A percentile compares a stretch with the other conserved stretches of the same genome.
These are phyloP conservation scores for Bombus waltoni DNA, from an alignment of 1,140 invertebrate genomes.

Conservation along the genomic window DNA sequence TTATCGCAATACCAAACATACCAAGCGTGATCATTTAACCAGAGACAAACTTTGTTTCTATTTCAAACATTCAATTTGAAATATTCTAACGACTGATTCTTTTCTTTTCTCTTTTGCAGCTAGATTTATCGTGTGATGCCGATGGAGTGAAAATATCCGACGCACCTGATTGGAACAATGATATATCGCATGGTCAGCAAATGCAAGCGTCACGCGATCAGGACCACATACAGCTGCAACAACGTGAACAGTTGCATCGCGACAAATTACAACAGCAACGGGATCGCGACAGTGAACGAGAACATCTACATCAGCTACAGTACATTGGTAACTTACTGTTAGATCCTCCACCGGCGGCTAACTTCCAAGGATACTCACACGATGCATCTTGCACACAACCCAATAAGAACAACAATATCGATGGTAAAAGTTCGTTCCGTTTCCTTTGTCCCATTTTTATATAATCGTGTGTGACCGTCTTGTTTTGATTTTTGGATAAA, in stretches of 20 bases:
- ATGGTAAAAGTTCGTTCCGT: constrained; percentile 43
- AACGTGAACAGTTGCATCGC: constrained; percentile 48
- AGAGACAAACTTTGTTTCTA: too few species aligned
- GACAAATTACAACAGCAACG: constrained; percentile 47
- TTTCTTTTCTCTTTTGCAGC: constrained; percentile 35
- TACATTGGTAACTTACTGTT: constrained; percentile 73
- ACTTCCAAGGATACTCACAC: constrained; percentile 39
- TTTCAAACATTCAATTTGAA: not conserved
- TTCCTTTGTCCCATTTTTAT: not conserved
- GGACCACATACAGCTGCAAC: constrained; percentile 45
- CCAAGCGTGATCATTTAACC: not conserved
- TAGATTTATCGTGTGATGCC: constrained; percentile 59
- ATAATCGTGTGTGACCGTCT: not conserved
- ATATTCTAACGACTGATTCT: not conserved
- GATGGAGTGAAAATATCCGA: constrained; percentile 59
- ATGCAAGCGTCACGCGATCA: constrained; percentile 6
- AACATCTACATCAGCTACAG: constrained; percentile 72
- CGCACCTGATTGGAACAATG: constrained; percentile 39
- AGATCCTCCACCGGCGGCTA: constrained; percentile 65
- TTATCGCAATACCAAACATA: constrained; percentile 3
- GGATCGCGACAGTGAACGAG: constrained; percentile 57
- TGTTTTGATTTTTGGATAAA: not conserved
- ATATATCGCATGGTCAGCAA: constrained; percentile 44
- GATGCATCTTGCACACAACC: constrained; percentile 47
- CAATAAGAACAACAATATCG: constrained; percentile 51